Evolutionary conservation across 2,888 invertebrate species (phyloP), one percentile per base, ranked within the genome.

Genomic region (Campoplex nolae): DNA sequence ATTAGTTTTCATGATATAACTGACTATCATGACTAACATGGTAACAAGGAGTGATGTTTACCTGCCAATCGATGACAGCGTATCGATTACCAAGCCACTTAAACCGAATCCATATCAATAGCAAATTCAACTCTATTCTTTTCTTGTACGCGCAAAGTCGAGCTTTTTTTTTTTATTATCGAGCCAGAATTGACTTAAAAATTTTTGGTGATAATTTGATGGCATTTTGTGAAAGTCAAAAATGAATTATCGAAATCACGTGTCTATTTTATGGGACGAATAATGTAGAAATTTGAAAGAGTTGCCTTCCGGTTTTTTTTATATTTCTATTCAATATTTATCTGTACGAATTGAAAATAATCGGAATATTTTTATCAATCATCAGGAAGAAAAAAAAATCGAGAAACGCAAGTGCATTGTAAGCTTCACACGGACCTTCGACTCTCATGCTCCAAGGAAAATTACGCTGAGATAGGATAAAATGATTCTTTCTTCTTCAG

Each of bases 11-110:
- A 48, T 82, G 42, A 54, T 78, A 42, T 83, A 54, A 62, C 74
- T 51, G 23, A 48, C 38, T 23, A 42, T 54, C 71, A 58, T 35
- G 68, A 23, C 23, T 23, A 23, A 38, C 82, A 68, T 82, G 51
- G 77, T 68, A 78, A 82, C 82, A 78, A 23, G 32, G 62, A 68
- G n/a, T n/a, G 45, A 23, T 38, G 16, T 28, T 83, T 78, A 58
- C 67, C 65, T 76, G 65, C 32, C 45, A 79, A 79, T 78, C 77
- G 28, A n/a, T 32, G 45, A 18, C 65, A 11, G 73, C 65, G 71
- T 70, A 86, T 86, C 71, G 79, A 83, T 86, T 86, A 67, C 79
- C 3, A 70, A 32, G 54, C 54, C 75, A 56, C 68, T 77, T 32
- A 42, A 73, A 54, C 28, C 75, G 48, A 80, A 83, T 76, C 70